These are phyloP conservation scores for Dicranocentrus wangi DNA, from an alignment of 2,888 invertebrate species.

Conservation along the genomic window DNA sequence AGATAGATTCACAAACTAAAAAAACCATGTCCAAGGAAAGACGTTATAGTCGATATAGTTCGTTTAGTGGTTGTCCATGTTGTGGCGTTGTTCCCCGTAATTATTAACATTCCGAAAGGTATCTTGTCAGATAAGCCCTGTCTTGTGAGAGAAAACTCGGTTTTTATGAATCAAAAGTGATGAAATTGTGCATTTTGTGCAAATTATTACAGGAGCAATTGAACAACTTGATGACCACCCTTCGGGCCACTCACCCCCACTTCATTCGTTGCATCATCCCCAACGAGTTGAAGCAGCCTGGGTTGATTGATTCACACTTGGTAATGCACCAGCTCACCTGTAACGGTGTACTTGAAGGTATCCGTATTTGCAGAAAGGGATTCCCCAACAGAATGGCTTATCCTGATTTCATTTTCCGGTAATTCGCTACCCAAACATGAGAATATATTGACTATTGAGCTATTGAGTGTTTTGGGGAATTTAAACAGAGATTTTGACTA, in stretches of 20 bases:
- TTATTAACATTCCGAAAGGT: too few species aligned
- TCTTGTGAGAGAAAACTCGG: too few species aligned
- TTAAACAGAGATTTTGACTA: not conserved
- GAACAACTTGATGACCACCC: conserved; percentile 97
- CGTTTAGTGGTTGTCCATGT: too few species aligned
- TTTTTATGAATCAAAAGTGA: too few species aligned
- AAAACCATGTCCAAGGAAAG: too few species aligned
- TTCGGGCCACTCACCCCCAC: conserved; percentile 97
- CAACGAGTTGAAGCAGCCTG: conserved; percentile 95
- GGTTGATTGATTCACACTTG: conserved; percentile 97
- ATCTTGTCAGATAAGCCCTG: too few species aligned
- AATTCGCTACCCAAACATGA: not conserved
- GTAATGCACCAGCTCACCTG: conserved; percentile 99
- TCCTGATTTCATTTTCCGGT: conserved; percentile 85
- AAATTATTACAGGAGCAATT: conserved; percentile 92
- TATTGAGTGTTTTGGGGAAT: not conserved
- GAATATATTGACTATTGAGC: too few species aligned
- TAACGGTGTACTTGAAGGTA: conserved; percentile 99
- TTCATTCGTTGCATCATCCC: conserved; percentile 99
- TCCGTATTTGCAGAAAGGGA: conserved; percentile 99
- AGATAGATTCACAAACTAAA: too few species aligned
- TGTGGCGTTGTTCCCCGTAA: too few species aligned
- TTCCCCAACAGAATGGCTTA: conserved; percentile 99
- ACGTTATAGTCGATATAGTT: too few species aligned
- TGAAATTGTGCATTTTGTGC: too few species aligned